These are phyloP conservation scores for Pollenia angustigena DNA, from an alignment of 2,888 invertebrate species.

Conservation along the genomic window DNA sequence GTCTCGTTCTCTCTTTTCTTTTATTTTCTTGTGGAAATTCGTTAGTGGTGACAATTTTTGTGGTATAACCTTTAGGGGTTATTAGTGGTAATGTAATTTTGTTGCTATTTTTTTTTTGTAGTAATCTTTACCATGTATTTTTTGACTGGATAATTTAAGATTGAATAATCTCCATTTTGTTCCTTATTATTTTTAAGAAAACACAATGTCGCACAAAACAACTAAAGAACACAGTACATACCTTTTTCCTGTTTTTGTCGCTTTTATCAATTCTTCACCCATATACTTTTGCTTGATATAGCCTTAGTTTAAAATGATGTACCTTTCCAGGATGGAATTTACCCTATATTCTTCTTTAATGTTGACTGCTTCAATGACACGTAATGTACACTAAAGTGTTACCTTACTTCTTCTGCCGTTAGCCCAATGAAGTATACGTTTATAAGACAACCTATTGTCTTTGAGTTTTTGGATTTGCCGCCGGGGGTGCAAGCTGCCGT, in stretches of 20 bases:
- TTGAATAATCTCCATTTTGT: neutral
- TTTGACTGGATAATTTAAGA: neutral
- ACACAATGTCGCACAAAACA: slow-evolving; percentile 3
- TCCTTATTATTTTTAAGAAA: neutral
- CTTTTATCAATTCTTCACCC: neutral
- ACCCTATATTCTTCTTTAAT: neutral
- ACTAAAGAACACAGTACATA: neutral
- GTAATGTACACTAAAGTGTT: neutral
- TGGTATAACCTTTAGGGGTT: neutral
- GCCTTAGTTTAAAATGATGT: neutral
- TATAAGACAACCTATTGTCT: slow-evolving; percentile 5
- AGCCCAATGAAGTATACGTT: neutral
- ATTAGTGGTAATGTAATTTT: neutral
- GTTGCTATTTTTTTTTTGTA: neutral
- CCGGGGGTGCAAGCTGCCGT: neutral
- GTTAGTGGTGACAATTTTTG: slow-evolving; percentile 7
- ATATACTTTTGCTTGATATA: neutral
- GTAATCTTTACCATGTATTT: neutral
- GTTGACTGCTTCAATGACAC: neutral
- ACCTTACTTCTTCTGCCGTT: neutral
- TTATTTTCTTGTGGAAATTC: neutral
- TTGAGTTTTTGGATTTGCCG: slow-evolving; percentile 2
- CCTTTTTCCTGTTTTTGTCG: neutral
- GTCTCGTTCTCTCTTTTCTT: neutral
- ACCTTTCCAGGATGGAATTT: neutral